Evolutionary conservation across 1,140 invertebrate genomes (phyloP), one percentile per base, ranked within the genome.

Genomic region (Drosophila persimilis): DNA sequence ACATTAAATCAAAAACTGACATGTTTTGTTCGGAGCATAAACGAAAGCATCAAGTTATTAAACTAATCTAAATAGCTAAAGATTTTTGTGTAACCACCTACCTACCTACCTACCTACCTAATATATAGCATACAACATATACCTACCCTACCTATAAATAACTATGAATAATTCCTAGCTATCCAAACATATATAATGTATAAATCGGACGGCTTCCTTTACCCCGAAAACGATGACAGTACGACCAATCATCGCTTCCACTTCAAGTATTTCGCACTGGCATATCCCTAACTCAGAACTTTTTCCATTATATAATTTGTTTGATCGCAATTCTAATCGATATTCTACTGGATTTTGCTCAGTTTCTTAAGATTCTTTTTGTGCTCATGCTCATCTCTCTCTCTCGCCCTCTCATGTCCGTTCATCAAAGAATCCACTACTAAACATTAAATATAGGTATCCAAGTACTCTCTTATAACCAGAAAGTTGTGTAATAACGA

Each of bases 1-100:
- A 50, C 46, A 43, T 56, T 48, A 39, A 58, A 73, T 54, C 41
- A 44, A 72, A 53, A 72, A 56, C 54, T 70, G 66, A 77, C 54
- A 57, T 67, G 73, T 48, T 77, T 79, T 63, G 20, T 80, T 80
- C 75, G 77, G 76, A 73, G 62, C 62, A 73, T 72, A 69, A 55
- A 53, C 7, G 55, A 52, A 50, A 44, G 52, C 63, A 73, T 66
- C 56, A 45, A 70, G 39, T 58, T 66, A 65, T 73, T 61, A 41
- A 57, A 59, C 56, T 69, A 77, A 71, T 70, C 39, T 63, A 39
- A 39, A 76, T 80, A 74, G 47, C 39, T 56, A 64, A 76, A 46
- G 59, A 74, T 72, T 74, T 74, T 74, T 65, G 67, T 74, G 60
- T 58, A 59, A 76, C 44, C 53, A 13, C 22, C 35, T 39, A 35